Base-by-base conservation (phyloP, 1,140 invertebrate genomes). In the Theocolax elegans region DNA sequence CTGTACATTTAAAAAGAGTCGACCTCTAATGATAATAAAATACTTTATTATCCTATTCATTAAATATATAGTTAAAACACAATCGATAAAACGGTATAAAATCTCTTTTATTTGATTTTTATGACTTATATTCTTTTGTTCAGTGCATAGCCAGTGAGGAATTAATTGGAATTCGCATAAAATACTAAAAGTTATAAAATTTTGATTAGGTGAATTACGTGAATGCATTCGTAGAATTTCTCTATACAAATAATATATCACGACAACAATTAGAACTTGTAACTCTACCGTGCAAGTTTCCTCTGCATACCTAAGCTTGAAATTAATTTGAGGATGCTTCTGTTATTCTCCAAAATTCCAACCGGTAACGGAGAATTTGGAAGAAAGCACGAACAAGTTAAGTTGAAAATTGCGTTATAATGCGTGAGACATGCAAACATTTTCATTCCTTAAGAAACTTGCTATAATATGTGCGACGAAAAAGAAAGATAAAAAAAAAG, bases 311-410 rank as follows among this genome's bases (percentile, higher is more conserved):
- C 49, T 46, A 35, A 54, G 67, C 38, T 31, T 31, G 27, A 63
- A 68, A 69, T 69, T 69, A 69, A 69, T 69, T 62, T 46, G 58
- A 62, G 48, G 17, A 62, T 54, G 46, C 46, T 62, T 40, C 40
- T 48, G 44, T 27, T n/a, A 46, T 49, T 69, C 35, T 21, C 38
- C 19, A 6, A 63, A 69, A 62, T 69, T 69, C 67, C 67, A 69
- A 27, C 9, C 6, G 3, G n/a, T 1, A 8, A 7, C 9, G 3
- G 31, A 17, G 21, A 38, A 58, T 67, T 67, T 8, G 35, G 44
- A 58, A 59, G 65, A 60, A 42, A 60, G 60, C 23, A 60, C 54
- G 23, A n/a, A n/a, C 29, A 27, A 40, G 15, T 40, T 53, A 53
- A 44, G 42, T 48, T 48, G 53, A 59, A 60, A 67, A 67, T 67